Percentiles rank a stretch among this genome's conserved stretches.
phyloP scores from a whole-genome alignment of 2,888 invertebrate genomes.

The Cephus pygmeus region DNA sequence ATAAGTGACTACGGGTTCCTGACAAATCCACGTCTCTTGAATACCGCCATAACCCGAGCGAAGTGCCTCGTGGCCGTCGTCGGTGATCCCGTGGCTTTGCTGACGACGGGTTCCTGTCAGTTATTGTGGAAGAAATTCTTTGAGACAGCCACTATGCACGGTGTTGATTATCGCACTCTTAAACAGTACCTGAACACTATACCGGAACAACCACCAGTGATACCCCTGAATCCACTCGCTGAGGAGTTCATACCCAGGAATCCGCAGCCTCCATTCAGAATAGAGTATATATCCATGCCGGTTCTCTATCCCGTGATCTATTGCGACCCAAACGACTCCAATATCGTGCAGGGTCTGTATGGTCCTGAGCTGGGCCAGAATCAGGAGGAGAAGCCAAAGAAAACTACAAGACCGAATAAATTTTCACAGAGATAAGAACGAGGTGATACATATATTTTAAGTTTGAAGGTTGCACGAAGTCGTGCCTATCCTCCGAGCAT shows the following conservation, averaged over 20 bases:
- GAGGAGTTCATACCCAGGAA: conserved; percentile 82
- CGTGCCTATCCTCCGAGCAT: not conserved
- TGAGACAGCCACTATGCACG: conserved; percentile 60
- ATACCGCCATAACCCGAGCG: conserved; percentile 85
- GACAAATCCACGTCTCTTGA: conserved; percentile 83
- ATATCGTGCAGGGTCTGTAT: not conserved
- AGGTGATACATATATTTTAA: not conserved
- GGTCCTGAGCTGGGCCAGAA: not conserved
- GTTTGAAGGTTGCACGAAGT: not conserved
- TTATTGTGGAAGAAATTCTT: conserved; percentile 85
- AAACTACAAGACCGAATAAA: not conserved
- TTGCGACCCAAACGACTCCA: conserved; percentile 18
- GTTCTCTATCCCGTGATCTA: conserved; percentile 36
- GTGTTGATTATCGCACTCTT: conserved; percentile 35
- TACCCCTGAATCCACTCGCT: conserved; percentile 81
- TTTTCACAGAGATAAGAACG: not conserved
- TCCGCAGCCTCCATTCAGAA: conserved; percentile 31
- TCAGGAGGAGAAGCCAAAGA: not conserved
- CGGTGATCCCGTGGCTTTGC: conserved; percentile 85
- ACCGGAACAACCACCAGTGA: conserved; percentile 12
- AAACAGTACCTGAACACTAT: conserved; percentile 18
- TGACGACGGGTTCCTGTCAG: conserved; percentile 83
- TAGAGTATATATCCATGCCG: conserved; percentile 45
- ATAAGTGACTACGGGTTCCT: conserved; percentile 82
- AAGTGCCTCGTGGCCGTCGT: conserved; percentile 86